phyloP scores from a whole-genome alignment of 2,113 vertebrate genomes.

The Pluvianellus socialis region DNA sequence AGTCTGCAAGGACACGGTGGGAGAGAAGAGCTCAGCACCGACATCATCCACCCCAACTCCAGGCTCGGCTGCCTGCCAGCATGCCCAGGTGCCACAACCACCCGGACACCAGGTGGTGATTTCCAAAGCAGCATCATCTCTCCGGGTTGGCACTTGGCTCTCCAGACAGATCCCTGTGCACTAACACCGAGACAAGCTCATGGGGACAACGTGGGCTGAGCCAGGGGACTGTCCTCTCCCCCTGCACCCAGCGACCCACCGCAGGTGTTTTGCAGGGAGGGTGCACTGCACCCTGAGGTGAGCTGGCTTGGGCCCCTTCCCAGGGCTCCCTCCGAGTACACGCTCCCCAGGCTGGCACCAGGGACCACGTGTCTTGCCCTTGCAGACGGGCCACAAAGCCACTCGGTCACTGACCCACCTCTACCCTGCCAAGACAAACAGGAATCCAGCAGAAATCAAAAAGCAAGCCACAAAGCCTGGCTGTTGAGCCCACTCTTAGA shows the following conservation, averaged over 20 bases:
- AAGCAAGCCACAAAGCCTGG: not conserved
- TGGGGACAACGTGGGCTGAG: not conserved
- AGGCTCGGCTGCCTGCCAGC: not conserved
- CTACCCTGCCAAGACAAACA: not conserved
- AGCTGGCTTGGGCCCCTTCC: not conserved
- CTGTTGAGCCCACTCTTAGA: not conserved
- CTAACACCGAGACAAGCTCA: not conserved
- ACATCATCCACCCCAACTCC: not conserved
- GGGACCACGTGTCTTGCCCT: accelerated
- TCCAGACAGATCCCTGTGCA: not conserved
- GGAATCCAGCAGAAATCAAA: not conserved
- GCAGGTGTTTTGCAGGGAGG: not conserved
- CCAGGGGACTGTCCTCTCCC: not conserved
- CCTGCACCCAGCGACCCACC: not conserved
- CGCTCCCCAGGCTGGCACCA: not conserved
- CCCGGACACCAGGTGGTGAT: not conserved
- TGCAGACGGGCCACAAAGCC: not conserved
- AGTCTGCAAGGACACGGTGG: not conserved
- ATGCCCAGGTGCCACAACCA: not conserved
- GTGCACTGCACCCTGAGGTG: not conserved
- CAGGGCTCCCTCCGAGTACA: not conserved
- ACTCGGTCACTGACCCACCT: not conserved
- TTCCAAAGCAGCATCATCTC: not conserved
- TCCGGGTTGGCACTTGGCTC: not conserved
- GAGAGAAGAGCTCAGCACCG: not conserved